Evolutionary conservation across 30 jellyfish, hydroid and myxozoan genomes (phyloP).

Genomic region (Hydractinia symbiolongicarpus): DNA sequence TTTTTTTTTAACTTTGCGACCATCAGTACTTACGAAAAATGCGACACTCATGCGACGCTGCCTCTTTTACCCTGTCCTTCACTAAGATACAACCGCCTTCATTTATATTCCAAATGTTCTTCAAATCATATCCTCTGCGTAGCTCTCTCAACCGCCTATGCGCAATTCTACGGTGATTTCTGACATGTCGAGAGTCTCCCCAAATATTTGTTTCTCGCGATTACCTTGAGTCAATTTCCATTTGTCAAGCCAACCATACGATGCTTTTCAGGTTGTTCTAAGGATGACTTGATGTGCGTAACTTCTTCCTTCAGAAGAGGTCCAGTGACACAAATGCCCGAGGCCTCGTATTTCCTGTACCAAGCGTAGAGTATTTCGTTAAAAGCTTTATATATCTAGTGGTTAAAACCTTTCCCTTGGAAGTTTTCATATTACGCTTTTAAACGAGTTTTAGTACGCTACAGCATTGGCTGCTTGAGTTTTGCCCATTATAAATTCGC

Average conservation of each 20-base stretch:
- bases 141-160: slow-evolving; percentile 35
- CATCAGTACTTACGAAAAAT: slow-evolving; percentile 32
- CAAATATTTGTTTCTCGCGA: slow-evolving; percentile 32
- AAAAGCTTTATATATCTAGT: slow-evolving; percentile 37
- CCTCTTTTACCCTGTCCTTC: neutral
- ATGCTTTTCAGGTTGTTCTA: slow-evolving; percentile 24
- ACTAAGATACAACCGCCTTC: slow-evolving; percentile 34
- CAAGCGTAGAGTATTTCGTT: slow-evolving; percentile 18
- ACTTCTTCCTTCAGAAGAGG: slow-evolving; percentile 36
- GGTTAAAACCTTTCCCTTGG: slow-evolving; percentile 44
- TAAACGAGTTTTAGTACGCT: slow-evolving; percentile 13
- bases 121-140: slow-evolving; percentile 18
- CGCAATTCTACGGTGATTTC: slow-evolving; percentile 22
- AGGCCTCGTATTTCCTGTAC: slow-evolving; percentile 36
- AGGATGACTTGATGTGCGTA: slow-evolving; percentile 21
- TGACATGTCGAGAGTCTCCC: slow-evolving; percentile 33
- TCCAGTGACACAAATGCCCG: slow-evolving; percentile 26
- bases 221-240: slow-evolving; percentile 29
- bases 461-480: slow-evolving; percentile 35
- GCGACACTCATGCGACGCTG: slow-evolving; percentile 34
- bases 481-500: slow-evolving; percentile 25
- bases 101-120: slow-evolving; percentile 27
- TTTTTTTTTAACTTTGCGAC: neutral
- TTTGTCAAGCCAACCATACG: slow-evolving; percentile 33
- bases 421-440: slow-evolving; percentile 32